Evolutionary conservation across 1,140 invertebrate species (phyloP), one percentile per base, ranked within the genome.

Genomic region (Habropoda laboriosa): DNA sequence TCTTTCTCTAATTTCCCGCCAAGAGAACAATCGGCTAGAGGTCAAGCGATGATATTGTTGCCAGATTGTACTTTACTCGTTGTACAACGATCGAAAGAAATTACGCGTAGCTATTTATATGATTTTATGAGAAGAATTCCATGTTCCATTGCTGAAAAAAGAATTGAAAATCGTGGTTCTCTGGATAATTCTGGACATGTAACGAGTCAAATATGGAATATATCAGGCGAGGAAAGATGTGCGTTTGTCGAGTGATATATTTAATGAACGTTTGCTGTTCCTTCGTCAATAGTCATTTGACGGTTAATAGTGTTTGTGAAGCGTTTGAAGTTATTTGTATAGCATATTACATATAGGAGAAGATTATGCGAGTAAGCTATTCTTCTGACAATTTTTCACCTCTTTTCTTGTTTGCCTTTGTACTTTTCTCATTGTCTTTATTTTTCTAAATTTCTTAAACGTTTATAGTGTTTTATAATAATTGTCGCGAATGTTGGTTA

Each of bases 151-250:
- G 30, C 21, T 5, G 57, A 21, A 27, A 24, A 53, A 53, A 5
- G 27, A 10, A 35, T 60, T 60, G 21, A 60, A 60, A 60, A 60
- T 60, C 32, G 3, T 12, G 21, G 18, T 12, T n/a, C 7, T n/a
- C 7, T n/a, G 13, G 2, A 63, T 8, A 16, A 27, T 42, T 27
- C 18, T 40, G 13, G 16, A 38, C 12, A n/a, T n/a, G n/a, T n/a
- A 63, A 61, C n/a, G 58, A 61, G 21, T 61, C 21, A 32, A 57
- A 21, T 57, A 32, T 57, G 27, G 30, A 57, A 35, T 58, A n/a
- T n/a, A 58, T n/a, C 18, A n/a, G 10, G 30, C 30, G 18, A 58
- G 7, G 12, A 35, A n/a, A 35, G 27, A 32, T 7, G 1, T n/a
- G 32, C n/a, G 30, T 58, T 58, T n/a, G 55, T 58, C 10, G 12